phyloP scores from a whole-genome alignment of 2,113 vertebrate genomes.

The Cebus imitator region DNA sequence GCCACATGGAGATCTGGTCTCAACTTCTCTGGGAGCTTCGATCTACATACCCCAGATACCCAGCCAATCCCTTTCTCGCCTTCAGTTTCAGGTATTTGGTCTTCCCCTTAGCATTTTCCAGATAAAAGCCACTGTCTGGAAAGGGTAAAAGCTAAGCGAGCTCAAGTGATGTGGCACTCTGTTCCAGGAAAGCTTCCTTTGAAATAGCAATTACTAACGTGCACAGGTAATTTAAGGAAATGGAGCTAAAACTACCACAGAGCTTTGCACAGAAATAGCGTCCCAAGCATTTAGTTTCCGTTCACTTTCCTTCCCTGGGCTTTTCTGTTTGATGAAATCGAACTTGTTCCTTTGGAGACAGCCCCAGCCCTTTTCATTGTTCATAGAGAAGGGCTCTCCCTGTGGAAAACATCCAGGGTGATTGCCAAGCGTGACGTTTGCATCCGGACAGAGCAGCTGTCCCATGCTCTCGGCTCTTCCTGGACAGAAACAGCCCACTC shows the following conservation, averaged over 20 bases:
- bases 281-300: accelerated
- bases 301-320: background rate
- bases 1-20: slow-evolving; percentile 59
- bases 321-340: background rate
- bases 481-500: accelerated
- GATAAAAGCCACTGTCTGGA: slow-evolving; percentile 34
- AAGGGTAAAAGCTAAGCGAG: slow-evolving; percentile 43
- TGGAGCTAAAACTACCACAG: background rate
- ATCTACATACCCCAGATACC: slow-evolving; percentile 35
- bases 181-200: slow-evolving; percentile 5
- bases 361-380: background rate
- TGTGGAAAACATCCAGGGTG: accelerated
- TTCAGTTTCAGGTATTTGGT: background rate
- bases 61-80: background rate
- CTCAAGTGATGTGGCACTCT: background rate
- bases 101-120: slow-evolving; percentile 41
- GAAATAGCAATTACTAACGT: slow-evolving; percentile 58
- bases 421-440: background rate
- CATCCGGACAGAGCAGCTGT: accelerated
- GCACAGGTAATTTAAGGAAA: background rate
- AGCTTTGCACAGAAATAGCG: background rate
- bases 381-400: background rate
- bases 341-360: background rate
- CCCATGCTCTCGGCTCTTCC: accelerated
- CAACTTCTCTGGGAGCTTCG: slow-evolving; percentile 55